Conservation (phyloP, 37 sponge, comb jelly and placozoan genomes). For the Bolinopsis microptera region DNA sequence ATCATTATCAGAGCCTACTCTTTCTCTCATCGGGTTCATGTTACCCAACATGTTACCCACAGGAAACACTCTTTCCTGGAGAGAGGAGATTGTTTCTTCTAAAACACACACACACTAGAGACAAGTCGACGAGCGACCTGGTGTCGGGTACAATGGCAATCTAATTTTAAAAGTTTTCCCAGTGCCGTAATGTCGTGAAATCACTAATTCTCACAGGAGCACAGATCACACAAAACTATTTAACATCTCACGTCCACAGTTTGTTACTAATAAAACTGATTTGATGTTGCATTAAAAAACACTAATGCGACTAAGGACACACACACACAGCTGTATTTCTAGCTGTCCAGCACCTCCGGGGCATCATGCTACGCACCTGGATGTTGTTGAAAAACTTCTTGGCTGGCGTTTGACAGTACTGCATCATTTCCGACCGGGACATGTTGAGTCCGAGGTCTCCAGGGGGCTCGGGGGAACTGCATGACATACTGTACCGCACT, state of each 20-base stretch:
- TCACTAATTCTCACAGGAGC: neutral
- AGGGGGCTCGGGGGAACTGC: neutral
- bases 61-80: constrained; percentile 20
- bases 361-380: too few relatives aligned
- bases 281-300: too few relatives aligned
- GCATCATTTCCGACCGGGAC: constrained; percentile 31
- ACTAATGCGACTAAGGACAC: too few relatives aligned
- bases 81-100: neutral
- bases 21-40: neutral
- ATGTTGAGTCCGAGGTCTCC: constrained; percentile 51
- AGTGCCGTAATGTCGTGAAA: neutral
- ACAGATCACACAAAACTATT: neutral
- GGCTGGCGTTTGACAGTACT: constrained; percentile 43
- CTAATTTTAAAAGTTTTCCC: neutral
- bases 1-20: neutral
- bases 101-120: too few relatives aligned
- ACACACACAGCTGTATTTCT: too few relatives aligned
- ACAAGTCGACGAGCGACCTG: too few relatives aligned
- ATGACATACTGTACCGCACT: constrained; percentile 6
- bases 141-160: neutral
- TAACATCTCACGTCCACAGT: neutral
- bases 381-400: constrained; percentile 52
- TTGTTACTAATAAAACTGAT: neutral
- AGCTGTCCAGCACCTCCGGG: too few relatives aligned
- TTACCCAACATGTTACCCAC: constrained; percentile 9